These are phyloP conservation scores for Autographa gamma DNA, from an alignment of 2,888 invertebrate genomes.

Conservation along the genomic window DNA sequence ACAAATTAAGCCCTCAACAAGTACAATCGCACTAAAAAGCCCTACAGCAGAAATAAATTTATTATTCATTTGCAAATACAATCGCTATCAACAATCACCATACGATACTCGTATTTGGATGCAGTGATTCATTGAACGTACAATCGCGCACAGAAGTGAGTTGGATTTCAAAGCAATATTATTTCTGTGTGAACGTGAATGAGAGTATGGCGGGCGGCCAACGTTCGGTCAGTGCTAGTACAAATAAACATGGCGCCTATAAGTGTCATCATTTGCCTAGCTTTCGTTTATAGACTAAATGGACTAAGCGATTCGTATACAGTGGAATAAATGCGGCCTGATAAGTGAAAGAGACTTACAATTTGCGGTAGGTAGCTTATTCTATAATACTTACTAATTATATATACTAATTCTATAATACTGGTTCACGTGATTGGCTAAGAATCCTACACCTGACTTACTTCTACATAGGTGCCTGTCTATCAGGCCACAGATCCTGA, in stretches of 20 bases:
- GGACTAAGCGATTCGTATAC: background rate
- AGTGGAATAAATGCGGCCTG: no score
- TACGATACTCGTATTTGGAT: conserved; percentile 44
- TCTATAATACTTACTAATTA: no score
- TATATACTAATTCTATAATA: no score
- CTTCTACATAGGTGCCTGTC: no score
- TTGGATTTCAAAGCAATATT: conserved; percentile 43
- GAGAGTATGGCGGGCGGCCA: conserved; percentile 43
- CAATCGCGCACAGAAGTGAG: conserved; percentile 40
- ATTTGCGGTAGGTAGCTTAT: background rate
- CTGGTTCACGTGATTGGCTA: no score
- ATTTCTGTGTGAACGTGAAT: conserved; percentile 33
- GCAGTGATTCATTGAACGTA: conserved; percentile 54
- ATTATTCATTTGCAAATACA: conserved; percentile 8
- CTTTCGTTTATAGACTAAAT: background rate
- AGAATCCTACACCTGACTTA: no score
- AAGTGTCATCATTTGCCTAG: background rate
- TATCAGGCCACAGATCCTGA: no score
- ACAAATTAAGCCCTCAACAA: no score
- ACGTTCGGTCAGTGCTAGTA: conserved; percentile 11
- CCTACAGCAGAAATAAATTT: background rate
- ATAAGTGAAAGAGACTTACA: no score
- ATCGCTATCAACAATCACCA: conserved; percentile 41
- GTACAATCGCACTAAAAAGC: background rate
- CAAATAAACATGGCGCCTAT: conserved; percentile 46